Evolutionary conservation across 2,888 invertebrate species (phyloP).

Genomic region (Sycophila texana): DNA sequence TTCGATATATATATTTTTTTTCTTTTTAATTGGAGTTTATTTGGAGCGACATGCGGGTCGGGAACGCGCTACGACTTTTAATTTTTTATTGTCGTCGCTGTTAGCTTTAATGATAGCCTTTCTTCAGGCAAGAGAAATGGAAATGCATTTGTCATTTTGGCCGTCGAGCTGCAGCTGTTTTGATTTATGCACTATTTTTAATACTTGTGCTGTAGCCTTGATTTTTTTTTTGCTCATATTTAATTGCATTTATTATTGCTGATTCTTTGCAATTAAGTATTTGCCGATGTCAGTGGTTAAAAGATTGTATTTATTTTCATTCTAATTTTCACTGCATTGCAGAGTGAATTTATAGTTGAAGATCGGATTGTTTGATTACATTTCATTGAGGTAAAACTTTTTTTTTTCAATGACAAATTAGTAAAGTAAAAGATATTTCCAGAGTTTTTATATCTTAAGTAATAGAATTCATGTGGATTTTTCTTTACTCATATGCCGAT

Average conservation of each 20-base stretch:
- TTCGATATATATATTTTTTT: neutral
- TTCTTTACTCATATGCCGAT: neutral
- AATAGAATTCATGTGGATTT: neutral
- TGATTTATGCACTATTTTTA: neutral
- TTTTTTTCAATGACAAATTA: neutral
- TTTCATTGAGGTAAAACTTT: neutral
- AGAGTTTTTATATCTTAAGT: neutral
- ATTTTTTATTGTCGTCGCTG: neutral
- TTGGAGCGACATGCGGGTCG: neutral
- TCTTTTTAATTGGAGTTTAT: neutral
- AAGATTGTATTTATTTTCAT: neutral
- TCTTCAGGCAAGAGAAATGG: neutral
- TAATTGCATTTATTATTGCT: neutral
- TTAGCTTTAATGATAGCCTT: slow-evolving; percentile 3
- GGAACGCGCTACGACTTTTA: neutral
- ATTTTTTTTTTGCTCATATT: neutral
- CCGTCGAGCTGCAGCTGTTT: neutral
- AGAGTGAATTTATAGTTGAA: neutral
- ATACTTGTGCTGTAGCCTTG: neutral
- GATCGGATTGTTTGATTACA: neutral
- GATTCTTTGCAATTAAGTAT: neutral
- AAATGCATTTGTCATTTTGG: slow-evolving; percentile 8
- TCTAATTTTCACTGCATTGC: neutral
- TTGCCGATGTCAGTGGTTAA: neutral
- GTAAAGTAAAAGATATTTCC: neutral